These are phyloP conservation scores for Nyctibius grandis DNA, from an alignment of 2,797 vertebrate genomes.

Conservation along the genomic window DNA sequence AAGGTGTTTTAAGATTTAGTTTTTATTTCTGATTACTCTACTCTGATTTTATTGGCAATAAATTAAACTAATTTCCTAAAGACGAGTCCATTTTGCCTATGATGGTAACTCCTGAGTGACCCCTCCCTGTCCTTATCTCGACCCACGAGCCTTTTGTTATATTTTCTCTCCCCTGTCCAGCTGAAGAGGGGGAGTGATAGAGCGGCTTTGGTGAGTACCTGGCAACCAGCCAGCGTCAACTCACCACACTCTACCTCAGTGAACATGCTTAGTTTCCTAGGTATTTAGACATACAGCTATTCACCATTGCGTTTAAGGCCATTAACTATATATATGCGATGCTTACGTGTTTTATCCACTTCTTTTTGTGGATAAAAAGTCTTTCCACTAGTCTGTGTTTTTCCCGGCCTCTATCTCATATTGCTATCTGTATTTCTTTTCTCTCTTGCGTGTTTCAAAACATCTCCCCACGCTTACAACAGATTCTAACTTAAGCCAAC, in stretches of 20 bases:
- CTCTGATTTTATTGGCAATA: too few species aligned
- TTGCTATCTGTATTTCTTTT: not conserved
- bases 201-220: not conserved
- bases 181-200: not conserved
- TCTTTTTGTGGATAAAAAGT: not conserved
- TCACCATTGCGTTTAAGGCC: not conserved
- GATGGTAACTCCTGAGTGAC: not conserved
- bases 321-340: not conserved
- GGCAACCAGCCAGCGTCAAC: not conserved
- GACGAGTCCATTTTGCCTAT: too few species aligned
- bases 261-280: not conserved
- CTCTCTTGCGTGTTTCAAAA: not conserved
- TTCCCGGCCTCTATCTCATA: not conserved
- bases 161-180: not conserved
- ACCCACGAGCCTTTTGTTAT: fast-evolving
- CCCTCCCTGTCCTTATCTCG: fast-evolving
- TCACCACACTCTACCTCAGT: not conserved
- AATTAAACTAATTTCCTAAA: too few species aligned
- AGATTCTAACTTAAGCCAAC: not conserved
- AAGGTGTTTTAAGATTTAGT: too few species aligned
- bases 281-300: not conserved
- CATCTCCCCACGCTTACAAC: not conserved
- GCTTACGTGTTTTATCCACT: not conserved
- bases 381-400: not conserved
- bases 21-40: too few species aligned